Evolutionary conservation across 2,113 vertebrate genomes (phyloP), one percentile per base, ranked within the genome.

Genomic region (Dasyurus viverrinus): DNA sequence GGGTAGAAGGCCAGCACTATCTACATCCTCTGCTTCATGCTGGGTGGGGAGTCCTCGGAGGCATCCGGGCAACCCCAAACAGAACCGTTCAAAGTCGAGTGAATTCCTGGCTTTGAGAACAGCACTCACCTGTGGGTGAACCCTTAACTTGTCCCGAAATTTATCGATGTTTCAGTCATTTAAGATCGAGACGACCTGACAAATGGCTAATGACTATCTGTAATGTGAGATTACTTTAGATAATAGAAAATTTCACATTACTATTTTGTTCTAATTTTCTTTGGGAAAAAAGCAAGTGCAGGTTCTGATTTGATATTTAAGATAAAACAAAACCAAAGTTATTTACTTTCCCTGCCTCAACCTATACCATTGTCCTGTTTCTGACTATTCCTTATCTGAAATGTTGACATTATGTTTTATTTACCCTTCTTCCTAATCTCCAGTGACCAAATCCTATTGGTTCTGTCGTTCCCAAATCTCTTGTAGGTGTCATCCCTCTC

Each of bases 191-290:
- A 84, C 36, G 36, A 19, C 16, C 30, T n/a, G 14, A 25, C 36
- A 76, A 76, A 76, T 76, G 36, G 68, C 1, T n/a, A 76, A 76
- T n/a, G 19, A 14, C 36, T 19, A 76, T 76, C 3, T n/a, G 12
- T 76, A n/a, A 76, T 52, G 4, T 52, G 54, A 89, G 94, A 92
- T 48, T 54, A 92, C 30, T 94, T 68, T 89, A 90, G 48, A 25
- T 91, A n/a, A 89, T 10, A 52, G 94, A 94, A 92, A 94, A 95
- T 94, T 89, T 93, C 54, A 53, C 93, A 36, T 93, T 47, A 47
- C 91, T 92, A 23, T 89, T 91, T 92, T 92, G 36, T 92, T 93
- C 91, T 90, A 48, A 22, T 48, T 25, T 97, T 94, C 68, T 95
- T 93, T 92, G 60, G 76, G 91, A 91, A 42, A 94, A 93, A 89